phyloP scores from a whole-genome alignment of 2,797 vertebrate genomes.

The Sebastolobus altivelis region DNA sequence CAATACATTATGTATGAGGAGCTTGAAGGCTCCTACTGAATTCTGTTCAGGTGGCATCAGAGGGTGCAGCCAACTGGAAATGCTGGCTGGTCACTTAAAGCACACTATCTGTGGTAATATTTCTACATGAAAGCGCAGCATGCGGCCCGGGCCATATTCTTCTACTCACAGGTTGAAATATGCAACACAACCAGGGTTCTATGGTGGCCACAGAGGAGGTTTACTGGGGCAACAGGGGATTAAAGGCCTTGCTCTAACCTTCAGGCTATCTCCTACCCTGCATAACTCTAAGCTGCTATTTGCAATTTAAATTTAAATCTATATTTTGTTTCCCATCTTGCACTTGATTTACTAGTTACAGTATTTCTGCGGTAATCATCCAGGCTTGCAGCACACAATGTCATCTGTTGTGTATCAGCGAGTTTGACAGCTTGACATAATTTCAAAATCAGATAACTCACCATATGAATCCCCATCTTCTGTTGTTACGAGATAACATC shows the following conservation, averaged over 20 bases:
- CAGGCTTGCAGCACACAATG: slow-evolving; percentile 15
- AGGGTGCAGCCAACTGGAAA: slow-evolving; percentile 82
- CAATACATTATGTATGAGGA: slow-evolving; percentile 83
- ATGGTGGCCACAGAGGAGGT: slow-evolving; percentile 39
- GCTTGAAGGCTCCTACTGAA: slow-evolving; percentile 79
- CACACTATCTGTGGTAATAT: slow-evolving; percentile 79
- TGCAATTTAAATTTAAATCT: slow-evolving; percentile 71
- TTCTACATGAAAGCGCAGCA: slow-evolving; percentile 68
- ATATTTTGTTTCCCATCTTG: slow-evolving; percentile 56
- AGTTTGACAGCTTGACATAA: slow-evolving; percentile 63
- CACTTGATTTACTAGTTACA: slow-evolving; percentile 37
- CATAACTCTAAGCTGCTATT: slow-evolving; percentile 52
- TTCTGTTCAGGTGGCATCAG: slow-evolving; percentile 83
- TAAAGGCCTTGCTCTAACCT: slow-evolving; percentile 65
- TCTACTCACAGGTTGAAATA: slow-evolving; percentile 55
- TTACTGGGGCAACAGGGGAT: slow-evolving; percentile 59
- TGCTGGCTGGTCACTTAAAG: slow-evolving; percentile 81
- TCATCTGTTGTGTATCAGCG: slow-evolving; percentile 37
- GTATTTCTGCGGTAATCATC: slow-evolving; percentile 32
- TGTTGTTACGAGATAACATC: slow-evolving; percentile 73
- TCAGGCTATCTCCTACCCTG: slow-evolving; percentile 36
- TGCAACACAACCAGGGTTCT: slow-evolving; percentile 54
- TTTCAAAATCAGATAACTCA: slow-evolving; percentile 66
- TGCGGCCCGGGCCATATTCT: slow-evolving; percentile 40
- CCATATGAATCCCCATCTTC: slow-evolving; percentile 55